phyloP scores from a whole-genome alignment of 1,140 invertebrate species.

The Drosophila mauritiana region DNA sequence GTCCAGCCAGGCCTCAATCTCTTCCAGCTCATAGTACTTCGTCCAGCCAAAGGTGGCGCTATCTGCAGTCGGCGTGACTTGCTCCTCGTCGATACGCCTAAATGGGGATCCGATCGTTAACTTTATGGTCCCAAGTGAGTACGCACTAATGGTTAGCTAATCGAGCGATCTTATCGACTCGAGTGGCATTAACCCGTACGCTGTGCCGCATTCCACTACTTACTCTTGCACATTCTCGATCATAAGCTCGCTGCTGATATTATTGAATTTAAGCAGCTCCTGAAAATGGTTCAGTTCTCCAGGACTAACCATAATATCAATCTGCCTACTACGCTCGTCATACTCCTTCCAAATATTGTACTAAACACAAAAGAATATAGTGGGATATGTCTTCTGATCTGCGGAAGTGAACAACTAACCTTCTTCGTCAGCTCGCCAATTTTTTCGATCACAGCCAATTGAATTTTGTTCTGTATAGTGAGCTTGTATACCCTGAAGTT shows the following conservation, averaged over 20 bases:
- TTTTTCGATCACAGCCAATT: slow-evolving; percentile 47
- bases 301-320: slow-evolving; percentile 73
- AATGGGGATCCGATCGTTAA: slow-evolving; percentile 22
- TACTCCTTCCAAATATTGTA: slow-evolving; percentile 78
- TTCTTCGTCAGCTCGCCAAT: slow-evolving; percentile 46
- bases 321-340: slow-evolving; percentile 44
- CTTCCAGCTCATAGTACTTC: slow-evolving; percentile 84
- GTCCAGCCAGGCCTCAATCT: slow-evolving; percentile 85
- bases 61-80: slow-evolving; percentile 47
- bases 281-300: slow-evolving; percentile 38
- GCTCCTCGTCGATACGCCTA: slow-evolving; percentile 76
- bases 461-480: slow-evolving; percentile 47
- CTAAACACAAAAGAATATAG: slow-evolving; percentile 9
- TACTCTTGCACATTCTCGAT: slow-evolving; percentile 73
- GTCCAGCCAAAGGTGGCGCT: slow-evolving; percentile 81
- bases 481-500: slow-evolving; percentile 62
- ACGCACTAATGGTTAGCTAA: slow-evolving; percentile 24
- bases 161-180: slow-evolving; percentile 29
- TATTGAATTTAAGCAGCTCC: slow-evolving; percentile 36
- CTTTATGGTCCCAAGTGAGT: slow-evolving; percentile 34
- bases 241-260: slow-evolving; percentile 51
- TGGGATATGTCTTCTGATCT: not conserved
- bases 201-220: slow-evolving; percentile 5
- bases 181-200: slow-evolving; percentile 5
- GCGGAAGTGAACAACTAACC: slow-evolving; percentile 17